Base-by-base conservation (phyloP, 2,797 vertebrate genomes). In the Miichthys miiuy region DNA sequence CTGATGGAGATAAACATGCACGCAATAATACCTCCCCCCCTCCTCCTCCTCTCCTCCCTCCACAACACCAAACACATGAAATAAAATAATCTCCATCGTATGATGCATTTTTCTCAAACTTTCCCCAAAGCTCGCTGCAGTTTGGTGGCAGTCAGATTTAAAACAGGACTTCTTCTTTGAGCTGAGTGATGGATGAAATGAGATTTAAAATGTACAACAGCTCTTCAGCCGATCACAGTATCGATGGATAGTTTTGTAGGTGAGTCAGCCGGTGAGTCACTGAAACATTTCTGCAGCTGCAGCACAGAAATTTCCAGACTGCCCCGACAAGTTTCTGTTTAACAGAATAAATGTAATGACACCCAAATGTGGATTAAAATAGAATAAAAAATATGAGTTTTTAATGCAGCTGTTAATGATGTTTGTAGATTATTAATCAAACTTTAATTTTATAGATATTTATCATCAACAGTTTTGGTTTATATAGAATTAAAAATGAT, bases 221-320 rank as follows among this genome's bases (percentile, higher is more conserved):
- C n/a, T 0, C 51, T 56, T 25, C 0, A 23, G 56, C 25, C 20
- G 38, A 47, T 58, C 77, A 52, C 52, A 48, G 18, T 5, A 62
- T n/a, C 77, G 85, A 89, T 86, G 79, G 68, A 78, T 52, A 60
- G 78, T 64, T 77, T 13, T 74, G 64, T 30, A 70, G 79, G 83
- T 72, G 88, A 86, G 65, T 84, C 83, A 85, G 63, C 34, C 13
- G 67, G 63, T 86, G 81, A 86, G 34, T 86, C 84, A 86, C 5
- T 38, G 44, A 55, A 1, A 34, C 30, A 67, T 60, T 76, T 25
- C 18, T 75, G 75, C 79, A 18, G 64, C 69, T 72, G 66, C 68
- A 72, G 30, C 60, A 1, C 55, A 21, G 52, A 81, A 20, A 41
- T 48, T 2, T 72, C 25, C 64, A 65, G 25, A 72, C 3, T 6